Percentiles rank a stretch among this genome's conserved stretches.
Evolutionary conservation across 1,140 invertebrate genomes (phyloP).

Genomic region (Drosophila pseudoananassae): DNA sequence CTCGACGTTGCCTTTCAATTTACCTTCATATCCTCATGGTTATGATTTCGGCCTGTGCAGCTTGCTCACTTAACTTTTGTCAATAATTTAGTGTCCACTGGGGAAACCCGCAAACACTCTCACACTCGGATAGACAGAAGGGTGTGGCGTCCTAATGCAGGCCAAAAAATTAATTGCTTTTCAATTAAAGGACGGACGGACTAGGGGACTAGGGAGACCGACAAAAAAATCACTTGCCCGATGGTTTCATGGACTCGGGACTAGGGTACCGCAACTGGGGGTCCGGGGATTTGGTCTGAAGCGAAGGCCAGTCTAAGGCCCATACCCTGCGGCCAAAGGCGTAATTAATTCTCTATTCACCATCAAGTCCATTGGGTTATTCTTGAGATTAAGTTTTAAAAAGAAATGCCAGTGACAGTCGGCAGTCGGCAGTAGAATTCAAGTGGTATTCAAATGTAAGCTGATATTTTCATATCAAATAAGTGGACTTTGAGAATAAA

Average conservation of each 20-base stretch:
- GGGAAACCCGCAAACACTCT: slow-evolving; percentile 3
- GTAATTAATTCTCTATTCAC: slow-evolving; percentile 48
- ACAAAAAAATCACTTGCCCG: slow-evolving; percentile 16
- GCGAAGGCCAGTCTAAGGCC: slow-evolving; percentile 14
- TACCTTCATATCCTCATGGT: slow-evolving; percentile 31
- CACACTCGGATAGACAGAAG: not conserved
- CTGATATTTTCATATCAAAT: not conserved
- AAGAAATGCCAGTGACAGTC: not conserved
- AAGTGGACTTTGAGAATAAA: not conserved
- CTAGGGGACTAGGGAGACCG: slow-evolving; percentile 13
- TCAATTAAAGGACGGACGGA: slow-evolving; percentile 60
- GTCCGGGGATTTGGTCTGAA: slow-evolving; percentile 25
- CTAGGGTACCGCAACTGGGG: slow-evolving; percentile 18
- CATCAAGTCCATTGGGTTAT: slow-evolving; percentile 8
- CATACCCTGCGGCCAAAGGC: slow-evolving; percentile 19
- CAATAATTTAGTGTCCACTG: slow-evolving; percentile 50
- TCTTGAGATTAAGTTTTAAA: not conserved
- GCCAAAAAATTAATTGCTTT: slow-evolving; percentile 76
- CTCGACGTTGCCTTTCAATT: slow-evolving; percentile 59
- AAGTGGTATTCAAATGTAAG: not conserved
- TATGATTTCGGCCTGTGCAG: slow-evolving; percentile 41
- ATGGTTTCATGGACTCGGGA: slow-evolving; percentile 9
- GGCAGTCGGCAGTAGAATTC: not conserved
- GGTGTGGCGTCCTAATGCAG: slow-evolving; percentile 25
- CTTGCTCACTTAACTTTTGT: slow-evolving; percentile 49